Conservation (phyloP, 2,797 vertebrate species). For the Toxotes lorentzi region DNA sequence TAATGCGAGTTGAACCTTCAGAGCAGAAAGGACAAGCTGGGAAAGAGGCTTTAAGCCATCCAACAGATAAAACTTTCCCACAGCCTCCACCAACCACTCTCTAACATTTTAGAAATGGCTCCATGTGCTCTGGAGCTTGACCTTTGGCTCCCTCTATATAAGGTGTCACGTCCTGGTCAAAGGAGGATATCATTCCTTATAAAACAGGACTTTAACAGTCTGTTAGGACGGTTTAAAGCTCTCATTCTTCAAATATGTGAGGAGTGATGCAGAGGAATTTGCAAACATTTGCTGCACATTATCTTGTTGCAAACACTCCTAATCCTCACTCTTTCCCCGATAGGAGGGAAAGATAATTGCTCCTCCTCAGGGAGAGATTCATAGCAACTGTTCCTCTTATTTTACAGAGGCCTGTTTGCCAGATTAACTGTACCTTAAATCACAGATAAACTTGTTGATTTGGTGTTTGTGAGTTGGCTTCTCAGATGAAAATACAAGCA, state of each 20-base stretch:
- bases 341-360: constrained; percentile 64
- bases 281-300: constrained; percentile 76
- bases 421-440: constrained; percentile 42
- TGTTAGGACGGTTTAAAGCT: constrained; percentile 49
- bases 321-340: constrained; percentile 65
- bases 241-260: constrained; percentile 67
- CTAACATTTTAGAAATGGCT: constrained; percentile 63
- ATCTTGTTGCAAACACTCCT: constrained; percentile 73
- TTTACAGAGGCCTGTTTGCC: constrained; percentile 39
- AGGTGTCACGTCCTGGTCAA: constrained; percentile 65
- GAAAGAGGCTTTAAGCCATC: constrained; percentile 57
- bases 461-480: constrained; percentile 48
- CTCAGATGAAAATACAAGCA: constrained; percentile 39
- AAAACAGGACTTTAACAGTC: constrained; percentile 50
- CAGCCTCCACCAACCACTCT: constrained; percentile 38
- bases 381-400: constrained; percentile 56
- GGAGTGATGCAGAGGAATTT: constrained; percentile 70
- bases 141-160: constrained; percentile 64
- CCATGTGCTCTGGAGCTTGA: constrained; percentile 61
- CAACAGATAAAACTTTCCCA: constrained; percentile 63
- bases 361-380: constrained; percentile 44
- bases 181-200: constrained; percentile 61
- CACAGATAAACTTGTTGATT: constrained; percentile 44
- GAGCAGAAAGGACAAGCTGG: constrained; percentile 39
- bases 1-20: constrained; percentile 43